Percentiles rank a stretch among this genome's conserved stretches.
These are phyloP conservation scores for Lomographa bimaculata DNA, from an alignment of 2,888 invertebrate species.

Conservation along the genomic window DNA sequence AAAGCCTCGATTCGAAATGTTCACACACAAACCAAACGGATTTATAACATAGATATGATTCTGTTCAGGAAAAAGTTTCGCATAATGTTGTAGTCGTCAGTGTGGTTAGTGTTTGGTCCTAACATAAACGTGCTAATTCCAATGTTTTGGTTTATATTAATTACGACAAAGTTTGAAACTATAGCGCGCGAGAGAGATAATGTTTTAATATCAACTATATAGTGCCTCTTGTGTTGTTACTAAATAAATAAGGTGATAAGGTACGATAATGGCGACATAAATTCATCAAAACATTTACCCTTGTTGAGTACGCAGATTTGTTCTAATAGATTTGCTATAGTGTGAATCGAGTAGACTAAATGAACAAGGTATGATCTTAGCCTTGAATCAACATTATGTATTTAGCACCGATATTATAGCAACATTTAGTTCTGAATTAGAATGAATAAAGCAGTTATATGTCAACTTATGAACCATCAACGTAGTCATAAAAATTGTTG, in stretches of 20 bases:
- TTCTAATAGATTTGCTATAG: slow-evolving; percentile 5
- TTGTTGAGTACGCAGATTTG: slow-evolving; percentile 13
- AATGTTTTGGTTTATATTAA: no score
- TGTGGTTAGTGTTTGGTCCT: no score
- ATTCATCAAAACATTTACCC: slow-evolving; percentile 2
- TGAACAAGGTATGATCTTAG: background rate
- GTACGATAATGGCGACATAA: background rate
- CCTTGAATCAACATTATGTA: background rate
- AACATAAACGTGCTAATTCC: no score
- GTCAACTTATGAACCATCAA: no score
- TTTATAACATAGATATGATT: background rate
- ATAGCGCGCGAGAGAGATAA: slow-evolving; percentile 1
- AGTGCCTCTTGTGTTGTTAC: slow-evolving; percentile 18
- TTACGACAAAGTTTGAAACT: no score
- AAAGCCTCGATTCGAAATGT: no score
- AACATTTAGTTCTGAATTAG: background rate
- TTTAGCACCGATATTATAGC: background rate
- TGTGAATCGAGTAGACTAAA: slow-evolving; percentile 1
- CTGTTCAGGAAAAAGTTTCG: no score
- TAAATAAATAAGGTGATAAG: slow-evolving; percentile 19
- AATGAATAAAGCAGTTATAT: no score
- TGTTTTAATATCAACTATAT: slow-evolving; percentile 15
- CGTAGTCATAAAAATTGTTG: no score
- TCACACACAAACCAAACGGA: no score
- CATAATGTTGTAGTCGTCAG: no score